A percentile compares a stretch with the other conserved stretches of the same genome.
Evolutionary conservation across 2,797 vertebrate species (phyloP).

Genomic region (Coracias cyanogaster): DNA sequence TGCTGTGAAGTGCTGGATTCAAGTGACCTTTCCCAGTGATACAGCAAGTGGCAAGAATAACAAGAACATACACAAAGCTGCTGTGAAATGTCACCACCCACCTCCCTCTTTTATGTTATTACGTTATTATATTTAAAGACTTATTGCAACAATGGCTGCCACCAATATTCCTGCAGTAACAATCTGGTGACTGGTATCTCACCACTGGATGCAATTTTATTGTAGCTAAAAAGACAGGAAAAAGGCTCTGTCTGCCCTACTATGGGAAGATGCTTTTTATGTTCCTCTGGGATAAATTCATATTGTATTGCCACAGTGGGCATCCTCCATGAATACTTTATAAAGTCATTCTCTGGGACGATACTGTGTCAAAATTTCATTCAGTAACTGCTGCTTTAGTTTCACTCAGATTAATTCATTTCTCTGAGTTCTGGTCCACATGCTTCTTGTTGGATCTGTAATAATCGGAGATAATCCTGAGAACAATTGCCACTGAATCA

Average conservation of each 20-base stretch:
- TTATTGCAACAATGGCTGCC: not conserved
- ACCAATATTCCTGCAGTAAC: not conserved
- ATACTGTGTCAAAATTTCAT: slow-evolving; percentile 56
- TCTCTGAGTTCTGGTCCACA: slow-evolving; percentile 8
- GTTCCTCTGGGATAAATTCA: slow-evolving; percentile 29
- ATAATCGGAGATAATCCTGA: slow-evolving; percentile 5
- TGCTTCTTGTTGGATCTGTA: slow-evolving; percentile 8
- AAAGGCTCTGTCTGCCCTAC: not conserved
- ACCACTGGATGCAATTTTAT: not conserved
- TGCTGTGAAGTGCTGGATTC: slow-evolving; percentile 61
- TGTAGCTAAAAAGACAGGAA: not conserved
- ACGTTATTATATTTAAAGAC: slow-evolving; percentile 66
- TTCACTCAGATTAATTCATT: not conserved
- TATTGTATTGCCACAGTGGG: slow-evolving; percentile 38
- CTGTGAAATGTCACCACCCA: not conserved
- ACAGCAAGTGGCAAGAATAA: slow-evolving; percentile 66
- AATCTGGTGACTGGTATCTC: not conserved
- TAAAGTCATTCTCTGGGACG: slow-evolving; percentile 60
- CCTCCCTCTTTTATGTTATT: not conserved
- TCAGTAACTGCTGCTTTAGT: slow-evolving; percentile 22
- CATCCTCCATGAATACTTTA: slow-evolving; percentile 64
- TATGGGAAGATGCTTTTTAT: not conserved
- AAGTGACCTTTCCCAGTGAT: slow-evolving; percentile 72
- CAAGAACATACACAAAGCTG: not conserved
- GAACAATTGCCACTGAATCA: slow-evolving; percentile 43